Percentiles rank a stretch among this genome's conserved stretches.
These are phyloP conservation scores for Bos javanicus DNA, from an alignment of 2,113 vertebrate species.

Conservation along the genomic window DNA sequence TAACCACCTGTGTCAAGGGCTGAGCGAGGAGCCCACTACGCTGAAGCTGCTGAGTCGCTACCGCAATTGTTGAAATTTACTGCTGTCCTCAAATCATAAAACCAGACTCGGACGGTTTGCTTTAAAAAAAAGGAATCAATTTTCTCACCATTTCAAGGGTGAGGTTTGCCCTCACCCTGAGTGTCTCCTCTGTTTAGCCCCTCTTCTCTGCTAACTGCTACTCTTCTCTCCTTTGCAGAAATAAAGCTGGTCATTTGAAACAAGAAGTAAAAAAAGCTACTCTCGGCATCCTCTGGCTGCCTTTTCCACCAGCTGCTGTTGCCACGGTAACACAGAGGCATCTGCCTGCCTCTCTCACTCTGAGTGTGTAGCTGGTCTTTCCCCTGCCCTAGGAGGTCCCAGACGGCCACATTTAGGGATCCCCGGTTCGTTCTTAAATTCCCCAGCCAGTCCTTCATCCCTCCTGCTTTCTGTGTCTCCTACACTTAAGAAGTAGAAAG, in stretches of 20 bases:
- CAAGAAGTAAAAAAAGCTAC: not conserved
- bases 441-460: not conserved
- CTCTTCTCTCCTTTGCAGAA: not conserved
- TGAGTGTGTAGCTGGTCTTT: not conserved
- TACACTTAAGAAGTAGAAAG: not conserved
- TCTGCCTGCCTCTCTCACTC: not conserved
- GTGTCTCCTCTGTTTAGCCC: too few relatives aligned
- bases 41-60: fast-evolving
- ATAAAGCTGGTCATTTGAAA: not conserved
- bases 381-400: not conserved
- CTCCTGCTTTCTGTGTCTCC: not conserved
- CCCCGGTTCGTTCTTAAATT: not conserved
- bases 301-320: not conserved
- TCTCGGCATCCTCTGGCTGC: not conserved
- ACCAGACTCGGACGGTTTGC: not conserved
- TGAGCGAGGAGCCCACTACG: fast-evolving
- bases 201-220: not conserved
- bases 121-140: not conserved
- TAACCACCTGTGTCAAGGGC: fast-evolving
- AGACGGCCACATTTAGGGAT: not conserved
- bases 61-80: fast-evolving
- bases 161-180: not conserved
- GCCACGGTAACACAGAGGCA: conserved; percentile 39
- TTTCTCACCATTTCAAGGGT: not conserved
- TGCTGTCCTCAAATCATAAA: not conserved